Evolutionary conservation across 64 coral and sea anemone species (phyloP), one percentile per base, ranked within the genome.

Genomic region (Dendrophyllia cribrosa): DNA sequence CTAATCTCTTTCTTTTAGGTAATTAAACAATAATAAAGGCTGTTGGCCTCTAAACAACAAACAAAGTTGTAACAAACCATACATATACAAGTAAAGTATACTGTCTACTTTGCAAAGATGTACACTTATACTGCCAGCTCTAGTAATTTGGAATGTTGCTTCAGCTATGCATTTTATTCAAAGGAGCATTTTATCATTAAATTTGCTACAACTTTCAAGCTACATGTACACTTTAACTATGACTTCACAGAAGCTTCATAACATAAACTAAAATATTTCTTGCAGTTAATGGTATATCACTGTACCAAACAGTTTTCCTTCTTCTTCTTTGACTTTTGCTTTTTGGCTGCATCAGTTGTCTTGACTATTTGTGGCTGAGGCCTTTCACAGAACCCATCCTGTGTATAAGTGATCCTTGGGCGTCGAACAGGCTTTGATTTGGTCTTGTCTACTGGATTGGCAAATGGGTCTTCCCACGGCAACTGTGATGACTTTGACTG

Each of bases 391-490:
- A 83, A 66, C 20, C 87, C 91, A 71, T 99, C 97, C 53, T 94
- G 79, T 17, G 96, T 95, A 83, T 96, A 99, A 66, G 93, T 72
- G 56, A 99, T 99, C 19, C 97, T 83, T 88, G 92, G 95, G 44
- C 95, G 79, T 44, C 94, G 82, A 9, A 91, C 51, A 56, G 51
- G 86, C 44, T 91, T 69, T 34, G 85, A 94, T n/a, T 88, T 91
- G 21, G 68, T 91, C 78, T 99, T 90, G 60, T 96, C 94, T 20
- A 96, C 94, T 80, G 97, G 97, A 79, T 99, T 99, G 56, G 97
- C 94, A 88, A 99, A 99, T 9, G 97, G 97, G 64, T 99, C 97
- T 47, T 99, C 97, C 97, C 97, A 99, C 19, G 97, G 97, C 45
- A 99, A 66, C 5, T 91, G 81, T 44, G 90, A 66, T 76, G 91